These are phyloP conservation scores for Octopus bimaculoides DNA, from an alignment of 1,140 invertebrate species.

Conservation along the genomic window DNA sequence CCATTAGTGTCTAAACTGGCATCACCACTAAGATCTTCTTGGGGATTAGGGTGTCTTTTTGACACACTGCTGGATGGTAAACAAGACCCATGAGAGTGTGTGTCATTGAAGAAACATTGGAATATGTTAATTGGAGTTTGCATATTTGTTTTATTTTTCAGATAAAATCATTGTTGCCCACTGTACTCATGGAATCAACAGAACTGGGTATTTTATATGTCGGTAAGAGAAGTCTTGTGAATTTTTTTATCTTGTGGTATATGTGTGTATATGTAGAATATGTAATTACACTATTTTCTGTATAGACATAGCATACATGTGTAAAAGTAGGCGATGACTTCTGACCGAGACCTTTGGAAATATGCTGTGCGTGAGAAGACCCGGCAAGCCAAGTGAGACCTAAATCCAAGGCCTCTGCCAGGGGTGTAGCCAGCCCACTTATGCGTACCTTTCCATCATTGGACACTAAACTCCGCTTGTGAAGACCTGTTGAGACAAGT, in stretches of 20 bases:
- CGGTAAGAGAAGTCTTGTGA: slow-evolving; percentile 46
- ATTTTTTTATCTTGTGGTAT: slow-evolving; percentile 58
- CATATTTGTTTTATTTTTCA: slow-evolving; percentile 56
- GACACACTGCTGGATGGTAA: background rate
- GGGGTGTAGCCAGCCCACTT: no score
- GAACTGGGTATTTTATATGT: slow-evolving; percentile 86
- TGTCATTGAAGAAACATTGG: background rate
- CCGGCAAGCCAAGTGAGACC: no score
- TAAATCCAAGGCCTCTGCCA: no score
- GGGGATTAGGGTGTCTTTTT: background rate
- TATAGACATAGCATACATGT: no score
- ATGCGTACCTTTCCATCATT: no score
- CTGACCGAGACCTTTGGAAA: no score
- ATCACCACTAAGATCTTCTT: background rate
- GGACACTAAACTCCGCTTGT: no score
- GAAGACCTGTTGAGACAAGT: no score
- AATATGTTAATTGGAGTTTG: background rate
- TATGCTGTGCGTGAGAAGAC: no score
- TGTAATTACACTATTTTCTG: slow-evolving; percentile 12
- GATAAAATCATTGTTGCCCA: slow-evolving; percentile 83
- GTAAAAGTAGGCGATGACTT: no score
- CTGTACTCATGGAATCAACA: slow-evolving; percentile 88
- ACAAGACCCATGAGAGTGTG: background rate
- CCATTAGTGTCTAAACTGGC: background rate
- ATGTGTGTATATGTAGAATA: slow-evolving; percentile 32